Percentiles rank a stretch among this genome's conserved stretches.
Evolutionary conservation across 1,140 invertebrate species (phyloP).

Genomic region (Drosophila kohkoa): DNA sequence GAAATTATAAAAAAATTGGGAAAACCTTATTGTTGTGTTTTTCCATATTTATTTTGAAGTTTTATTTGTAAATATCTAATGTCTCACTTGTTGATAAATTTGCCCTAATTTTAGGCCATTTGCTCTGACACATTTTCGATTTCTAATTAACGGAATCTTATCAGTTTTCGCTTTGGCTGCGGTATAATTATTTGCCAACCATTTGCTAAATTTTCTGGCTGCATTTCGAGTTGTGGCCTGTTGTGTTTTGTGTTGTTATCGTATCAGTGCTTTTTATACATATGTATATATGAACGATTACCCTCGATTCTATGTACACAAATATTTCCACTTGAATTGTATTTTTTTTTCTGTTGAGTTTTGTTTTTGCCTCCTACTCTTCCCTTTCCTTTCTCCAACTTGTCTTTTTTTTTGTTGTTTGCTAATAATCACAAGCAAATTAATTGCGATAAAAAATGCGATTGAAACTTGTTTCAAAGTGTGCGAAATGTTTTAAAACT

Average conservation of each 20-base stretch:
- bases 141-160: slow-evolving; percentile 37
- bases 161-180: neutral
- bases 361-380: neutral
- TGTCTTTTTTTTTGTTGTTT: neutral
- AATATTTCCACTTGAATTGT: slow-evolving; percentile 4
- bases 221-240: slow-evolving; percentile 30
- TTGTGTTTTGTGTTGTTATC: slow-evolving; percentile 35
- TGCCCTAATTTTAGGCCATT: slow-evolving; percentile 1
- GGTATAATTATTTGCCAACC: slow-evolving; percentile 19
- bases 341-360: too few relatives aligned
- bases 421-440: slow-evolving; percentile 20
- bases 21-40: too few relatives aligned
- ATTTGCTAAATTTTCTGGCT: slow-evolving; percentile 8
- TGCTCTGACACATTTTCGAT: slow-evolving; percentile 23
- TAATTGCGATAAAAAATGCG: slow-evolving; percentile 37
- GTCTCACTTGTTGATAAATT: neutral
- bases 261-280: slow-evolving; percentile 8
- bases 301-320: slow-evolving; percentile 24
- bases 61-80: neutral
- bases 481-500: slow-evolving; percentile 60
- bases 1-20: too few relatives aligned
- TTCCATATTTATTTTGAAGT: too few relatives aligned
- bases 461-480: slow-evolving; percentile 62
- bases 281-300: slow-evolving; percentile 40
- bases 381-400: neutral